These are phyloP conservation scores for Andrena minutula DNA, from an alignment of 2,888 invertebrate species.

Conservation along the genomic window DNA sequence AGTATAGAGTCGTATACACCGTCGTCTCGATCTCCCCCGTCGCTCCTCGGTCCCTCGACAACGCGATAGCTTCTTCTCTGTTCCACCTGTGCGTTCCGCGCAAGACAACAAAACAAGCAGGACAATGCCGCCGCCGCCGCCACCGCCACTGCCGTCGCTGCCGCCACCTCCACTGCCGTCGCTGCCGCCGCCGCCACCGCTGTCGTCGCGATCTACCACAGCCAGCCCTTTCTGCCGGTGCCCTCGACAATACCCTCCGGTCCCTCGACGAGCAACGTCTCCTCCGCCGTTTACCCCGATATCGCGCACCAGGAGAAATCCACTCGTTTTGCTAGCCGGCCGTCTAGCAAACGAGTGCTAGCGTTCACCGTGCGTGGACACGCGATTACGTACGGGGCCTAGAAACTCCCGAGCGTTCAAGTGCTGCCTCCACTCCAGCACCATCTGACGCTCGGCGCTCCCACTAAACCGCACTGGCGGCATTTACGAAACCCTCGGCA, in stretches of 20 bases:
- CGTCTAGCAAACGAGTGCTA: constrained; percentile 65
- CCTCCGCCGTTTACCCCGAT: constrained; percentile 58
- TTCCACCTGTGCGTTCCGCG: constrained; percentile 66
- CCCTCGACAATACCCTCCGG: constrained; percentile 32
- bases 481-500: not conserved
- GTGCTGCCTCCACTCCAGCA: not conserved
- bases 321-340: constrained; percentile 63
- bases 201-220: constrained; percentile 37
- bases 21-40: constrained; percentile 53
- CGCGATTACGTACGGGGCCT: constrained; percentile 60
- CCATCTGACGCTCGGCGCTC: not conserved
- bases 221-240: constrained; percentile 24
- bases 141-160: constrained; percentile 24
- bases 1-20: constrained; percentile 45
- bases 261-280: constrained; percentile 54
- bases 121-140: constrained; percentile 67
- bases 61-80: constrained; percentile 55
- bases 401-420: constrained; percentile 51
- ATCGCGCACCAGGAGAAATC: constrained; percentile 63
- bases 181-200: constrained; percentile 44
- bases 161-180: constrained; percentile 39
- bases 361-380: constrained; percentile 65
- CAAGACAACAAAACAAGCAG: constrained; percentile 77
- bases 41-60: constrained; percentile 54
- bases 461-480: constrained; percentile 14